phyloP scores from a whole-genome alignment of 2,888 invertebrate genomes.

The Eudiplozoon nipponicum region DNA sequence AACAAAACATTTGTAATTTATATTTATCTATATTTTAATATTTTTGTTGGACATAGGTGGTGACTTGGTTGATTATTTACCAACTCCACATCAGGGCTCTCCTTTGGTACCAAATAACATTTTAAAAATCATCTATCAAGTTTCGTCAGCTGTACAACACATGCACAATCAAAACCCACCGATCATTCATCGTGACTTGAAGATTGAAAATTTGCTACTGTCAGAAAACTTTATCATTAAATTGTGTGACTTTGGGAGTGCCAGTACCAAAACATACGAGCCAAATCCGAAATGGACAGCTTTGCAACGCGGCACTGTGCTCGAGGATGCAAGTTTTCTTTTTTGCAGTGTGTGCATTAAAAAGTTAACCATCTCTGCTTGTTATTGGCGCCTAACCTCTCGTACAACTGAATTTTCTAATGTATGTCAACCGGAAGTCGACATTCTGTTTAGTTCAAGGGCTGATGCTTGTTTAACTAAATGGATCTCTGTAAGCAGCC shows the following conservation, averaged over 20 bases:
- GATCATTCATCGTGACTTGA: slow-evolving; percentile 39
- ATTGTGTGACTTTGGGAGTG: slow-evolving; percentile 83
- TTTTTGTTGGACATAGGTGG: too few relatives aligned
- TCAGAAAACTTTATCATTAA: slow-evolving; percentile 52
- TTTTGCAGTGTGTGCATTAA: slow-evolving; percentile 3
- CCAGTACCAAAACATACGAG: slow-evolving; percentile 43
- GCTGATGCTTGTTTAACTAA: too few relatives aligned
- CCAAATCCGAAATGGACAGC: slow-evolving; percentile 70
- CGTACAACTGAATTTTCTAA: too few relatives aligned
- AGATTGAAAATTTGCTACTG: slow-evolving; percentile 35
- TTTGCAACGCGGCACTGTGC: slow-evolving; percentile 52
- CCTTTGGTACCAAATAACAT: slow-evolving; percentile 25
- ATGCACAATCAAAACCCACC: slow-evolving; percentile 62
- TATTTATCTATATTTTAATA: too few relatives aligned
- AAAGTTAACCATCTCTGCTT: too few relatives aligned
- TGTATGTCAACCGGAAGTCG: too few relatives aligned
- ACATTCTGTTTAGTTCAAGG: too few relatives aligned
- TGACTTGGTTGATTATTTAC: not conserved
- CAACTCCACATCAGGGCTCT: not conserved
- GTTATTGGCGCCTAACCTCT: too few relatives aligned
- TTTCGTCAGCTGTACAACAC: slow-evolving; percentile 55
- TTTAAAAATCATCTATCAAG: slow-evolving; percentile 57
- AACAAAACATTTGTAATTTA: too few relatives aligned
- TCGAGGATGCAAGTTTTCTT: slow-evolving; percentile 44
- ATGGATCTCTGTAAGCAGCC: too few relatives aligned